Evolutionary conservation across 1,140 invertebrate species (phyloP).

Genomic region (Drosophila nebulosa): DNA sequence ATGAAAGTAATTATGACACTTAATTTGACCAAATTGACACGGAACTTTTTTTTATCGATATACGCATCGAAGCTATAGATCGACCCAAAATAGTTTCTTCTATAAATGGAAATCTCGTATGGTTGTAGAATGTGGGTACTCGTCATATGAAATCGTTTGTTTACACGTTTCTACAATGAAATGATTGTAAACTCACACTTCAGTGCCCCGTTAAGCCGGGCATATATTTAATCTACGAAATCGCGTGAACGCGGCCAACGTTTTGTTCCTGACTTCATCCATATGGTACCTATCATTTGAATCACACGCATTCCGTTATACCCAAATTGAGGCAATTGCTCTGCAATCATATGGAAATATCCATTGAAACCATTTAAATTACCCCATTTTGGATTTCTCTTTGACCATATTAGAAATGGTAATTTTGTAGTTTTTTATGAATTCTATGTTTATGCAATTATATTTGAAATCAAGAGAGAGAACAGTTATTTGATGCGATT

Average conservation of each 20-base stretch:
- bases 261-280: constrained; percentile 11
- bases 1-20: neutral
- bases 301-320: neutral
- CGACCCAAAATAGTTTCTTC: neutral
- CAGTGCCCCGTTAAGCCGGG: constrained; percentile 28
- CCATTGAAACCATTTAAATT: neutral
- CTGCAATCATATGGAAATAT: neutral
- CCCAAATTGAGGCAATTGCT: neutral
- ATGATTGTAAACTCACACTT: constrained; percentile 35
- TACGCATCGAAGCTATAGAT: neutral
- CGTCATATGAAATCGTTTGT: constrained; percentile 22
- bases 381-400: no score
- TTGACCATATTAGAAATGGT: no score
- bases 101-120: constrained; percentile 17
- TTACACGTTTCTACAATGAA: constrained; percentile 10
- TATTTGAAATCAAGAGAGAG: no score
- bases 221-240: constrained; percentile 22
- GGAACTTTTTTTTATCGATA: neutral
- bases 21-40: neutral
- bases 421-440: no score
- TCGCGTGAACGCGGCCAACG: neutral
- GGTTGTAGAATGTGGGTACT: constrained; percentile 35
- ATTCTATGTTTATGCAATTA: no score
- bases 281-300: constrained; percentile 21
- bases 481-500: no score